Evolutionary conservation across 92 coral and sea anemone genomes (phyloP), one percentile per base, ranked within the genome.

Genomic region (Chrysogorgia sp.): DNA sequence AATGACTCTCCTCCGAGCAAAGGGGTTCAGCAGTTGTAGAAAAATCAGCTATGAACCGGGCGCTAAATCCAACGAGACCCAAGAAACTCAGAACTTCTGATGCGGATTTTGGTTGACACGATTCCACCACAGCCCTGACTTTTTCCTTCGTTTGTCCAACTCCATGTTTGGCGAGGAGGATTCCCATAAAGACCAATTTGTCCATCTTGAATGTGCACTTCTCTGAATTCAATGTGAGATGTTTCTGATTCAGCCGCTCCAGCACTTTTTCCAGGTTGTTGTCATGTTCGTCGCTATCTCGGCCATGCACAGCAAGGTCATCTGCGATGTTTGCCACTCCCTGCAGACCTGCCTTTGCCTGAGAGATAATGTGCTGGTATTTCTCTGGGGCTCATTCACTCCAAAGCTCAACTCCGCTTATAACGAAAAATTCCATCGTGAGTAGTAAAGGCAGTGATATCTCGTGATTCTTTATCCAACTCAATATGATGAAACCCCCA

Each of bases 301-400:
- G 34, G 21, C 87, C 90, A 55, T 86, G 69, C 19, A 82, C 71
- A 56, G 82, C 76, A 33, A 86, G 35, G 48, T 81, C 86, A 34
- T 86, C 90, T 21, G 86, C 86, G 23, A 81, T 86, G 57, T 76
- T 82, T 58, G 69, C 81, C 20, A 77, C 84, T 40, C 86, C 90
- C 29, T 57, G 47, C 37, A 83, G 82, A 1, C 86, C 77, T 19
- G 31, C 24, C 22, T 77, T 34, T 37, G 72, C 88, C 77, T 84
- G 83, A 1, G 70, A 33, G 14, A 84, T 70, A 30, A 76, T 78
- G 48, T 84, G 49, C 83, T 84, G 88, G 52, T 84, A 77, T 40
- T 67, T 77, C 33, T 83, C 87, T 34, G 87, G 83, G 4, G 82
- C 87, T 63, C 61, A 19, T 25, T 83, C 34, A 83, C 75, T 25